Conservation (phyloP, 2,888 invertebrate genomes). For the Torymus tubicola region DNA sequence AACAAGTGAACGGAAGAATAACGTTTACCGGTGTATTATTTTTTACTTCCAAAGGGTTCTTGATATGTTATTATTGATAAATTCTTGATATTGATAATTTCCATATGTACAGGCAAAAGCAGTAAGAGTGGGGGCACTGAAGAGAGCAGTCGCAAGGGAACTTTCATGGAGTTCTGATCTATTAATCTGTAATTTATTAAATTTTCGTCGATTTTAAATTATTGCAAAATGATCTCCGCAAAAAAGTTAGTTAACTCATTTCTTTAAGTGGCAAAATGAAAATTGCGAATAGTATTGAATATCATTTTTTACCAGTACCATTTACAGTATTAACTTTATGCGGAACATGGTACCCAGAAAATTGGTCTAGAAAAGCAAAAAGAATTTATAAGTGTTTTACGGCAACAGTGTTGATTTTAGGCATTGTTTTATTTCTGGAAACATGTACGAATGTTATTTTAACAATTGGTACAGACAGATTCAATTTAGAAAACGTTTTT, state of each 20-base stretch:
- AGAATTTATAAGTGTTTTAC: conserved; percentile 21
- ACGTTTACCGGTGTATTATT: not conserved
- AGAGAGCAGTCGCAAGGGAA: not conserved
- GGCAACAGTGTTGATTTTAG: not conserved
- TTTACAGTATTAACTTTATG: conserved; percentile 38
- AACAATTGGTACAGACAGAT: not conserved
- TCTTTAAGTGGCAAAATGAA: conserved; percentile 1
- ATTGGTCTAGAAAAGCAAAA: conserved; percentile 22
- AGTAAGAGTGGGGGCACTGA: conserved; percentile 9
- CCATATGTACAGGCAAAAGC: not conserved
- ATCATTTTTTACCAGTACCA: conserved; percentile 32
- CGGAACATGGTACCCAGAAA: conserved; percentile 41
- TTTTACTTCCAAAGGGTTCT: not conserved
- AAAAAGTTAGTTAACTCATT: no score
- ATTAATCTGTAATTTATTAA: no score
- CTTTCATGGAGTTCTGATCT: not conserved
- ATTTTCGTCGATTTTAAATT: no score
- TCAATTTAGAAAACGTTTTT: conserved; percentile 35
- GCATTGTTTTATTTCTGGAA: conserved; percentile 1
- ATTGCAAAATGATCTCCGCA: no score
- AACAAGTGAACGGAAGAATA: not conserved
- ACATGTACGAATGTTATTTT: conserved; percentile 13
- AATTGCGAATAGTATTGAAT: conserved; percentile 33
- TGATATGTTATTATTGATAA: conserved; percentile 4
- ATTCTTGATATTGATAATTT: not conserved